Evolutionary conservation across 2,888 invertebrate species (phyloP).

Genomic region (Micoletzkya japonica): DNA sequence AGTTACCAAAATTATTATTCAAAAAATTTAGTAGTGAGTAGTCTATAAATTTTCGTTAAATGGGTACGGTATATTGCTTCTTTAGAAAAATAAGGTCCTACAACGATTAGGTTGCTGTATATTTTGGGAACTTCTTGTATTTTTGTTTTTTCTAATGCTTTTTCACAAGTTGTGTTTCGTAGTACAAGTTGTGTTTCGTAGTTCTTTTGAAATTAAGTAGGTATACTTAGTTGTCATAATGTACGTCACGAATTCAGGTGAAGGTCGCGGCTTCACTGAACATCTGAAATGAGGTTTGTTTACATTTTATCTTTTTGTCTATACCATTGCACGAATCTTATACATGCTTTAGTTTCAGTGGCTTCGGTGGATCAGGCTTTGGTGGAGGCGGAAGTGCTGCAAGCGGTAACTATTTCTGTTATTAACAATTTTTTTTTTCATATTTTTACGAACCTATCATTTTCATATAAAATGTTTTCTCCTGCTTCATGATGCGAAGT

Average conservation of each 20-base stretch:
- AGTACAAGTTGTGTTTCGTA: not conserved
- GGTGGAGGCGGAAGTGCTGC: slow-evolving; percentile 28
- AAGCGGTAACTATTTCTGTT: not conserved
- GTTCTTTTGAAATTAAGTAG: not conserved
- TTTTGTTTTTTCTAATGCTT: not conserved
- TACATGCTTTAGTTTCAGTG: not conserved
- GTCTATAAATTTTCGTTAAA: too few relatives aligned
- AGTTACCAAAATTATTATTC: too few relatives aligned
- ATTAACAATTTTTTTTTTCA: not conserved
- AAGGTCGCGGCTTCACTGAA: not conserved
- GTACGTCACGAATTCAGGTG: not conserved
- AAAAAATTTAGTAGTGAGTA: too few relatives aligned
- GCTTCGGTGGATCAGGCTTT: slow-evolving; percentile 9
- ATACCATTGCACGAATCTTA: not conserved
- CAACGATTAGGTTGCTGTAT: too few relatives aligned
- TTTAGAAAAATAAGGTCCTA: too few relatives aligned
- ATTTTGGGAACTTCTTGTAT: too few relatives aligned
- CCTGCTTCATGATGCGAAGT: too few relatives aligned
- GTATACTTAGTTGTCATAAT: not conserved
- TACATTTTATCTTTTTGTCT: not conserved
- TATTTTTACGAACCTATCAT: too few relatives aligned
- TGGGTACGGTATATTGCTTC: too few relatives aligned
- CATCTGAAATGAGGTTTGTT: not conserved
- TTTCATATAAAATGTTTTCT: not conserved
- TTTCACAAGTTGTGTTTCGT: not conserved